phyloP scores from a whole-genome alignment of 2,797 vertebrate species.

The Etheostoma nigrum region DNA sequence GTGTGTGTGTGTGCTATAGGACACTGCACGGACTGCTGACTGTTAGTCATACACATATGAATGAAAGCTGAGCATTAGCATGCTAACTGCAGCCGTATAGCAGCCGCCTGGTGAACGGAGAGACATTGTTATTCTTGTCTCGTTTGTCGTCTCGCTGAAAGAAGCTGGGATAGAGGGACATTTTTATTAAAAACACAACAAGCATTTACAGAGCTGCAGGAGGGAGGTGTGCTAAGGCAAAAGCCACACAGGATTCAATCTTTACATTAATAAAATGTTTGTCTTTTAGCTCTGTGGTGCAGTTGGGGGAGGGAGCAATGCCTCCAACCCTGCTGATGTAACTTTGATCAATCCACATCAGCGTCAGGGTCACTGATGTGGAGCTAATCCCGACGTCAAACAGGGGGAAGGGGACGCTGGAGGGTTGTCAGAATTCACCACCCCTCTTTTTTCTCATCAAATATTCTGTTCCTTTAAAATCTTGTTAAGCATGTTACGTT shows the following conservation, averaged over 20 bases:
- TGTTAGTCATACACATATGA: constrained; percentile 2
- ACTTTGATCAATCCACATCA: neutral
- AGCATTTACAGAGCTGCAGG: constrained; percentile 3
- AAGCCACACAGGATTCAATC: neutral
- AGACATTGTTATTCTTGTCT: constrained; percentile 53
- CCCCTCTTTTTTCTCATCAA: neutral
- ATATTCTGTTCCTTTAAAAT: neutral
- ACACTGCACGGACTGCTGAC: neutral
- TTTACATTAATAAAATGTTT: no score
- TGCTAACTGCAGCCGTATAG: constrained; percentile 4
- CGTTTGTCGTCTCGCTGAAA: constrained; percentile 27
- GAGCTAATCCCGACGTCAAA: neutral
- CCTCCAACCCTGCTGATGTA: neutral
- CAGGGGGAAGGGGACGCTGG: neutral
- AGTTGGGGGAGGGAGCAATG: neutral
- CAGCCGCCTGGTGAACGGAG: neutral
- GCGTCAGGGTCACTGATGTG: neutral
- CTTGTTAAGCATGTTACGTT: no score
- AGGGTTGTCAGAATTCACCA: neutral
- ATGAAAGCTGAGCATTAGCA: constrained; percentile 32
- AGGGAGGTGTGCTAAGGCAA: neutral
- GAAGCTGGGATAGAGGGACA: constrained; percentile 25
- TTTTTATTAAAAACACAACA: constrained; percentile 25
- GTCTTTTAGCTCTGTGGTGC: neutral
- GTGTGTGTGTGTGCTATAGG: neutral